phyloP scores from a whole-genome alignment of 2,888 invertebrate species.

The Alloscopus bannaensis region DNA sequence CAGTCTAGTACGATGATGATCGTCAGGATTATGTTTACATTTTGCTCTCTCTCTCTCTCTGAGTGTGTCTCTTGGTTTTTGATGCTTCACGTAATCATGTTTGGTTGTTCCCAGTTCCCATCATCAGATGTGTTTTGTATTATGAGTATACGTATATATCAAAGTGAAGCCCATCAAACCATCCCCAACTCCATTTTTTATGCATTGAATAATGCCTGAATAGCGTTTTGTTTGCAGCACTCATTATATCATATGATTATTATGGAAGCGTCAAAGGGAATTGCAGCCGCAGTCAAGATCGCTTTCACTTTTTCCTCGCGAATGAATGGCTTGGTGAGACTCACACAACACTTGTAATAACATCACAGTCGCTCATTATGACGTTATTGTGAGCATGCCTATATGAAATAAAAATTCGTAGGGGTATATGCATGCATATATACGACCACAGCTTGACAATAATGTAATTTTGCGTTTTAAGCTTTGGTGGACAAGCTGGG shows the following conservation, averaged over 20 bases:
- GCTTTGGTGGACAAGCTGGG: conserved; percentile 35
- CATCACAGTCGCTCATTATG: conserved; percentile 8
- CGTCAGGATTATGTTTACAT: conserved; percentile 36
- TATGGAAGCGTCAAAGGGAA: conserved; percentile 48
- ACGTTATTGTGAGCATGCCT: neutral
- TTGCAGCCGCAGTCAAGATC: conserved; percentile 53
- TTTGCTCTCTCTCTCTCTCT: conserved; percentile 3
- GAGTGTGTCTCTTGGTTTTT: conserved; percentile 14
- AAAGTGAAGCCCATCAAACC: conserved; percentile 32
- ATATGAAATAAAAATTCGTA: neutral
- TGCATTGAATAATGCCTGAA: conserved; percentile 21
- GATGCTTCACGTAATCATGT: conserved; percentile 9
- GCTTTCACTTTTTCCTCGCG: conserved; percentile 55
- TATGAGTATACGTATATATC: conserved; percentile 2
- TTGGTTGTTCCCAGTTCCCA: conserved; percentile 35
- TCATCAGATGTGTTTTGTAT: no score
- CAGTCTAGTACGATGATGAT: conserved; percentile 44
- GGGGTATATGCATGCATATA: neutral
- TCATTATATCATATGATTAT: conserved; percentile 51
- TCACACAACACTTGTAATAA: neutral
- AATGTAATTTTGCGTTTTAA: conserved; percentile 9
- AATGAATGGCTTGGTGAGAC: no score
- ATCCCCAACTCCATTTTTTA: conserved; percentile 34
- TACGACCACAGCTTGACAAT: neutral
- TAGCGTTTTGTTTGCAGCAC: conserved; percentile 34